A percentile compares a stretch with the other conserved stretches of the same genome.
Evolutionary conservation across 1,140 invertebrate species (phyloP).

Genomic region (Stegodyphus dumicola): DNA sequence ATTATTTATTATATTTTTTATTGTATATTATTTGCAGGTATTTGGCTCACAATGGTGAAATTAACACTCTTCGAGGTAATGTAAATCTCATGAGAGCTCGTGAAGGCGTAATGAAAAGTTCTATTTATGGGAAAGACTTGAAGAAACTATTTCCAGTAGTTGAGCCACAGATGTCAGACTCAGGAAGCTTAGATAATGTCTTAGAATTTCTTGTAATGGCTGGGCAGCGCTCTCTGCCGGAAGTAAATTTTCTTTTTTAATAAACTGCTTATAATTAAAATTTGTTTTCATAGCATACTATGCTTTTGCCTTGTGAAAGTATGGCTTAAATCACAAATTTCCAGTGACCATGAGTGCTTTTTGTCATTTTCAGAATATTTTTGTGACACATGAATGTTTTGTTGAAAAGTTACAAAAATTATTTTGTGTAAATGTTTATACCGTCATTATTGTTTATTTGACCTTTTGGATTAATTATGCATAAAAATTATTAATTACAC

Average conservation of each 20-base stretch:
- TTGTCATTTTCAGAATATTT: too few species aligned
- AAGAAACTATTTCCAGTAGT: conserved; percentile 96
- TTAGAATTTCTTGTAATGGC: conserved; percentile 96
- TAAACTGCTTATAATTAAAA: background rate
- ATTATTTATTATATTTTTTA: too few species aligned
- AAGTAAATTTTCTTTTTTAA: conserved; percentile 69
- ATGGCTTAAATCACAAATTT: too few species aligned
- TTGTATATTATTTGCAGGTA: background rate
- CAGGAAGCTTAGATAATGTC: conserved; percentile 96
- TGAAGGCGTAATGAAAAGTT: conserved; percentile 96
- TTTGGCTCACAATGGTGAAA: conserved; percentile 98
- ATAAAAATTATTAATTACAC: too few species aligned
- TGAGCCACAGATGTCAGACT: conserved; percentile 97
- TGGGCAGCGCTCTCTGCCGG: conserved; percentile 88
- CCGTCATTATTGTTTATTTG: too few species aligned
- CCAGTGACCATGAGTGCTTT: too few species aligned
- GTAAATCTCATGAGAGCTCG: conserved; percentile 98
- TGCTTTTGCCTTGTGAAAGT: too few species aligned
- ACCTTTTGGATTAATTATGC: too few species aligned
- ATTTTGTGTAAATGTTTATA: too few species aligned
- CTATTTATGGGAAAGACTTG: conserved; percentile 83
- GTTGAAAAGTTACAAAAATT: too few species aligned
- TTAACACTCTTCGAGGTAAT: conserved; percentile 97
- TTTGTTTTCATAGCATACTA: too few species aligned
- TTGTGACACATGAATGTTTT: too few species aligned